phyloP scores from a whole-genome alignment of 2,797 vertebrate species.

The Coranthus polyacanthus region DNA sequence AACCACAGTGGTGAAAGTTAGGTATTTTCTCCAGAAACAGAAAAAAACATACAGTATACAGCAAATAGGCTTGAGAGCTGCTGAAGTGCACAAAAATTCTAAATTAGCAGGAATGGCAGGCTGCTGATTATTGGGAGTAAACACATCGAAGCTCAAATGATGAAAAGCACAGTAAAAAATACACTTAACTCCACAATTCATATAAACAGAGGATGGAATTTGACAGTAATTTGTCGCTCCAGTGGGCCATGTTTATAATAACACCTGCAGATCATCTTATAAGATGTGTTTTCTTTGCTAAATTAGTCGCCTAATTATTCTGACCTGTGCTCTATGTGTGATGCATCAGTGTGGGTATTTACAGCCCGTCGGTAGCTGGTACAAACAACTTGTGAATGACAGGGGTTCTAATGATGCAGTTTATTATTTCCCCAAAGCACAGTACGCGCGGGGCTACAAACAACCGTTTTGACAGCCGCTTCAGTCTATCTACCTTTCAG shows the following conservation, averaged over 20 bases:
- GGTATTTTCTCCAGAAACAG: background rate
- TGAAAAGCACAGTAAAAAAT: constrained; percentile 3
- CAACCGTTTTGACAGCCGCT: constrained; percentile 83
- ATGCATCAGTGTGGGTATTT: constrained; percentile 57
- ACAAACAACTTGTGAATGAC: constrained; percentile 79
- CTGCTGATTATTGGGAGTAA: background rate
- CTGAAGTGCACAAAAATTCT: background rate
- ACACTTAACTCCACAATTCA: background rate
- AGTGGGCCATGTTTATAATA: constrained; percentile 31
- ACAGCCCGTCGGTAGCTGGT: constrained; percentile 58
- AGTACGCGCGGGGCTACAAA: constrained; percentile 78
- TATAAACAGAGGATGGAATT: constrained; percentile 5
- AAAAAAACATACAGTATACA: too few species aligned
- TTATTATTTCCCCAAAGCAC: constrained; percentile 83
- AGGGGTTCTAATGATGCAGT: constrained; percentile 84
- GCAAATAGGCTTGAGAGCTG: constrained; percentile 17
- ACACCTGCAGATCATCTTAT: constrained; percentile 54
- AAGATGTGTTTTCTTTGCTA: constrained; percentile 57
- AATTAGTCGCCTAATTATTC: constrained; percentile 68
- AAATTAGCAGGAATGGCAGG: background rate
- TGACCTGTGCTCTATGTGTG: constrained; percentile 61
- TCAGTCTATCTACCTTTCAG: constrained; percentile 78
- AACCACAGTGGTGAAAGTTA: constrained; percentile 16
- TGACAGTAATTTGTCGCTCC: constrained; percentile 49
- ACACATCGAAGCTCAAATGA: background rate